These are phyloP conservation scores for Coracias cyanogaster DNA, from an alignment of 2,797 vertebrate species.

Conservation along the genomic window DNA sequence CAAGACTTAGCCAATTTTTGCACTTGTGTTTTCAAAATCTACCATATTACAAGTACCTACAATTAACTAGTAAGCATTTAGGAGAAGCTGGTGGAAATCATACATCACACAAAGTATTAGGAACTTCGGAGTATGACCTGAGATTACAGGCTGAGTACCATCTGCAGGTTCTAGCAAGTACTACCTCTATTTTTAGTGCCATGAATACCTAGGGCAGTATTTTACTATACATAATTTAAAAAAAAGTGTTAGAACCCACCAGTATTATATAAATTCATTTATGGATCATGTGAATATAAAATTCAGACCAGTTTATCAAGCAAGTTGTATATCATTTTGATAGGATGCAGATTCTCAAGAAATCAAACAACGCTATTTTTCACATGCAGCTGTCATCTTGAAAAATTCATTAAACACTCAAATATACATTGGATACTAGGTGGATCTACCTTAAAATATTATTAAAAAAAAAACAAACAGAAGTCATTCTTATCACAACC, in stretches of 20 bases:
- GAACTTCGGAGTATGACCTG: neutral
- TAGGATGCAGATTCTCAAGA: neutral
- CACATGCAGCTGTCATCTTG: neutral
- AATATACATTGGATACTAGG: neutral
- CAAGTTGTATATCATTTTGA: neutral
- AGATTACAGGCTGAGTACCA: neutral
- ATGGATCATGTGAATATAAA: neutral
- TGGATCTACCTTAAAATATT: neutral
- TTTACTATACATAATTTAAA: neutral
- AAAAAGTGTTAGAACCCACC: neutral
- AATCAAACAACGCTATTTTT: neutral
- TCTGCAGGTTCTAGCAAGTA: neutral
- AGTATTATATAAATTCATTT: neutral
- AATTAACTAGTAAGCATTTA: neutral
- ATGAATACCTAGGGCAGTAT: neutral
- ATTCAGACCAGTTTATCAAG: neutral
- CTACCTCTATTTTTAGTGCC: neutral
- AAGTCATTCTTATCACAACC: neutral
- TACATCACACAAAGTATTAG: too few relatives aligned
- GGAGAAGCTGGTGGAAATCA: neutral
- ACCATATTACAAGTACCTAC: neutral
- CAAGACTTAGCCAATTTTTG: neutral
- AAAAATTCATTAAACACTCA: neutral
- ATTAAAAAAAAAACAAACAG: neutral
- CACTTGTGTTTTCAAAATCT: neutral